Conservation (phyloP, 2,888 invertebrate species). For the Amphipoea oculea region DNA sequence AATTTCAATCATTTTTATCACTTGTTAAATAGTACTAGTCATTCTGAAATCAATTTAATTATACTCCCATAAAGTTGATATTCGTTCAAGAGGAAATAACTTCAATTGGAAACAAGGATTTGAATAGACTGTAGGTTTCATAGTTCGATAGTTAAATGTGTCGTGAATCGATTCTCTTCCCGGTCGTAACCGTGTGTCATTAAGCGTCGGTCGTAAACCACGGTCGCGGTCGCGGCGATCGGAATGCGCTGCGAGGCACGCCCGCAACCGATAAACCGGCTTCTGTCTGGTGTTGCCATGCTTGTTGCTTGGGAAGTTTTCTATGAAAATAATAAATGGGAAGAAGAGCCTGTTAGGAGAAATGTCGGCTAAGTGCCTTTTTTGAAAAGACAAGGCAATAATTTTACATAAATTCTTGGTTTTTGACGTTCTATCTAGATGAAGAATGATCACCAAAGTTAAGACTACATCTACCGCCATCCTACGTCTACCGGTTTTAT, state of each 20-base stretch:
- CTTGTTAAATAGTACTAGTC: background rate
- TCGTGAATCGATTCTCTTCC: conserved; percentile 87
- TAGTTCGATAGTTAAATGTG: conserved; percentile 81
- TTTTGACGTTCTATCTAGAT: background rate
- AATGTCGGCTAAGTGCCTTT: background rate
- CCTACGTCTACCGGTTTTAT: background rate
- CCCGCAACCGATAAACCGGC: conserved; percentile 74
- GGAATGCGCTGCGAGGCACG: conserved; percentile 87
- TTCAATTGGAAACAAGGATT: conserved; percentile 14
- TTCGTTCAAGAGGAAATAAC: conserved; percentile 1
- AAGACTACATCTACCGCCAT: background rate
- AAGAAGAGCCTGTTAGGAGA: background rate
- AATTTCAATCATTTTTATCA: background rate
- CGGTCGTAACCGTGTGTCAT: conserved; percentile 86
- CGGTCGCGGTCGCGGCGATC: conserved; percentile 79
- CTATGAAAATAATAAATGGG: background rate
- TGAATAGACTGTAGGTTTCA: conserved; percentile 56
- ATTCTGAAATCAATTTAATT: background rate
- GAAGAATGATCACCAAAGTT: background rate
- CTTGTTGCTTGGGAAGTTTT: conserved; percentile 18
- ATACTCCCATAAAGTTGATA: background rate
- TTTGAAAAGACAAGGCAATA: background rate
- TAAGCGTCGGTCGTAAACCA: conserved; percentile 83
- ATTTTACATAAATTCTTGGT: background rate
- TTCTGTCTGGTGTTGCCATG: conserved; percentile 70